Evolutionary conservation across 64 coral and sea anemone species (phyloP), one percentile per base, ranked within the genome.

Genomic region (Montipora efflorescens): DNA sequence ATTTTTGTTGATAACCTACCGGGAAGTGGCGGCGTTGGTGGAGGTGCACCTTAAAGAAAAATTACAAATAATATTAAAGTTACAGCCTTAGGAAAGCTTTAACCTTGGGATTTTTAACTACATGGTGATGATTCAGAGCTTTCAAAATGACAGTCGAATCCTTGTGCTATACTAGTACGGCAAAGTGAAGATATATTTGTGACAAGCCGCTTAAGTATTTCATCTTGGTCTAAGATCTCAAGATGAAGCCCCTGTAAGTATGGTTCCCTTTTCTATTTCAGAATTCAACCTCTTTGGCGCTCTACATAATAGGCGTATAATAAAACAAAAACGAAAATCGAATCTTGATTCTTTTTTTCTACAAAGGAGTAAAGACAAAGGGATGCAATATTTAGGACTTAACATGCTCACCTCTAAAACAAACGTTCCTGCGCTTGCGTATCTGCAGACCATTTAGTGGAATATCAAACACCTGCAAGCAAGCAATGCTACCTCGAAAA

Each of bases 401-500:
- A 64, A 64, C 12, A n/a, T 52, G 14, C 75, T 79, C 68, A 93
- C 92, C 84, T 75, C 91, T 94, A 45, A 98, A 92, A 80, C 96
- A 98, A 11, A 98, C 22, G 43, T 91, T 95, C 6, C 77, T 81
- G 12, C 87, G 93, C 51, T 94, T 95, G 19, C 90, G 87, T 10
- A 98, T 98, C 50, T 84, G 83, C 13, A 20, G 51, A 25, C 93
- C 71, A 66, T 70, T 80, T 15, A 98, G 81, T 3, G 96, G 93
- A 44, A 89, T 75, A 52, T 95, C 93, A 64, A 89, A 98, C 47
- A 98, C 84, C 9, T 98, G 96, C 43, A 98, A 72, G 88, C 93
- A 98, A 66, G 92, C 80, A 43, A 98, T 89, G 5, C 90, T 89
- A 77, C 96, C 96, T 13, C 68, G 48, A 67, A 95, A 95, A 72